A percentile compares a stretch with the other conserved stretches of the same genome.
phyloP scores from a whole-genome alignment of 2,113 vertebrate species.

The Atractosteus spatula region DNA sequence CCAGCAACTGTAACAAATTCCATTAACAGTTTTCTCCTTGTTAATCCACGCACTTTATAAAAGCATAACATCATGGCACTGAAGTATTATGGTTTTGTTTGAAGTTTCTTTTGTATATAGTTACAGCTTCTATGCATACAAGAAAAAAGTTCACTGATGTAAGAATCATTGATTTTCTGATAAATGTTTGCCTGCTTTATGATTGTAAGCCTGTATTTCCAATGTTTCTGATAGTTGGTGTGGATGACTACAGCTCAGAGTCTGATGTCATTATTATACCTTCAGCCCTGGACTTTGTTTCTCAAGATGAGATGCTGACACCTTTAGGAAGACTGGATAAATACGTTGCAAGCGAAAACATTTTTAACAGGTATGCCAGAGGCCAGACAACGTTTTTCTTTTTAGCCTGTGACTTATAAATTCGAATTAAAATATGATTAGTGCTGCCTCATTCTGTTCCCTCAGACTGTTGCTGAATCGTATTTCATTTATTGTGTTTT shows the following conservation, averaged over 20 bases:
- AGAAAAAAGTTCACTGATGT: conserved; percentile 14
- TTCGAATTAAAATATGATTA: too few relatives aligned
- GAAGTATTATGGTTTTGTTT: not conserved
- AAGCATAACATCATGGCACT: too few relatives aligned
- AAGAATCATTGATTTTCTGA: not conserved
- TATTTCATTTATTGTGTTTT: too few relatives aligned
- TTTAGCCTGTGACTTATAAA: too few relatives aligned
- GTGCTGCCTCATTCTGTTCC: too few relatives aligned
- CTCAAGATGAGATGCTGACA: conserved; percentile 92
- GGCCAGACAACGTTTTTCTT: too few relatives aligned
- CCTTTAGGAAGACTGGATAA: conserved; percentile 87
- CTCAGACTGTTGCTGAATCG: too few relatives aligned
- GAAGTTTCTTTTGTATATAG: not conserved
- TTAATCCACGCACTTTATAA: not conserved
- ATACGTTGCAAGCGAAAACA: conserved; percentile 87
- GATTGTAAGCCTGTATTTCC: conserved; percentile 72
- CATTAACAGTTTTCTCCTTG: not conserved
- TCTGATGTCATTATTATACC: conserved; percentile 88
- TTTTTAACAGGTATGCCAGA: conserved; percentile 80
- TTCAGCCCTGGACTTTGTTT: conserved; percentile 91
- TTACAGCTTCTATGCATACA: not conserved
- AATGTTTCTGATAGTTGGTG: conserved; percentile 87
- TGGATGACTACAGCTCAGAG: conserved; percentile 90
- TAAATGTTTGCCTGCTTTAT: conserved; percentile 19
- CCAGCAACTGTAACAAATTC: too few relatives aligned